Percentiles rank a stretch among this genome's conserved stretches.
These are phyloP conservation scores for Agelas oroides DNA, from an alignment of 37 sponge, comb jelly and placozoan genomes.

Conservation along the genomic window DNA sequence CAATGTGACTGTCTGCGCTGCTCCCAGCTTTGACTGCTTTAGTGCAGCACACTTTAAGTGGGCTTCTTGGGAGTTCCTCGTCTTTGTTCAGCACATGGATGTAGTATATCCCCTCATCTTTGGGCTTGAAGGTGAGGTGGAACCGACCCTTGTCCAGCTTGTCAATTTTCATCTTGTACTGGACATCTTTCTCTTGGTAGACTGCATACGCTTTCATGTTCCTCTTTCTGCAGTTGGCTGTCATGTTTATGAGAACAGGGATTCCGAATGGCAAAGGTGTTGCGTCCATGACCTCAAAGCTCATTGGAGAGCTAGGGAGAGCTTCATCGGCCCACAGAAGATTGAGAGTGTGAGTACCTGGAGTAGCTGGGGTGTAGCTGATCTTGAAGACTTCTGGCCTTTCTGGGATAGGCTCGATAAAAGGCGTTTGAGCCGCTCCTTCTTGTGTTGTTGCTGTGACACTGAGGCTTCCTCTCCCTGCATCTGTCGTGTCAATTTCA, in stretches of 20 bases:
- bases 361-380: constrained; percentile 56
- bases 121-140: constrained; percentile 52
- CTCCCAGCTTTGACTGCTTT: neutral
- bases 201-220: constrained; percentile 54
- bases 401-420: neutral
- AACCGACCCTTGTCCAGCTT: constrained; percentile 51
- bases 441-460: constrained; percentile 27
- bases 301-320: constrained; percentile 61
- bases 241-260: constrained; percentile 51
- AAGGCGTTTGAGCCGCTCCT: neutral
- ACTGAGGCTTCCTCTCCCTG: constrained; percentile 72
- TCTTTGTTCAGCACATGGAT: constrained; percentile 31
- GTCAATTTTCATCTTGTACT: constrained; percentile 60
- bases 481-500: constrained; percentile 59
- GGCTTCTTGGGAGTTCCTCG: constrained; percentile 49
- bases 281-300: constrained; percentile 34
- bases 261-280: constrained; percentile 12
- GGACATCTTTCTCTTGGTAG: neutral
- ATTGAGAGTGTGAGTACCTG: constrained; percentile 52
- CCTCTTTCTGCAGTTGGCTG: constrained; percentile 36
- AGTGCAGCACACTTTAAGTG: constrained; percentile 25
- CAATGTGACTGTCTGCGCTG: neutral
- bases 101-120: constrained; percentile 58
- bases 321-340: constrained; percentile 51
- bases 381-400: constrained; percentile 30